Conservation (phyloP, 2,888 invertebrate genomes). For the Andrena praecox region DNA sequence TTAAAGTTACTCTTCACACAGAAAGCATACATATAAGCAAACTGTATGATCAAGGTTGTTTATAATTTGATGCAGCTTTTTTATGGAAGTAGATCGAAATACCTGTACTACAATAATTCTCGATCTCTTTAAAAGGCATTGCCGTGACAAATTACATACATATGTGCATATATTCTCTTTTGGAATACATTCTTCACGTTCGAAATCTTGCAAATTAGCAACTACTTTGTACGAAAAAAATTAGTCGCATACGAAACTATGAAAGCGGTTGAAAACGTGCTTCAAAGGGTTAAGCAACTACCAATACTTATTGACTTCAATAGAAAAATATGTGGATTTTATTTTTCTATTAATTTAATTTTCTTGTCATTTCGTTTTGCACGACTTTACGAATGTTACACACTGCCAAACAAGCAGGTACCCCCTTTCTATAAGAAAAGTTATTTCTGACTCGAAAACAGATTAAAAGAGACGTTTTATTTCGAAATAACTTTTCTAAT, state of each 20-base stretch:
- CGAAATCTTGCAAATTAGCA: not conserved
- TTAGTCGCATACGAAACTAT: constrained; percentile 6
- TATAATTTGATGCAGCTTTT: not conserved
- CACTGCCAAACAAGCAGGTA: too few species aligned
- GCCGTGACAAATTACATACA: not conserved
- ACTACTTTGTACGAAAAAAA: not conserved
- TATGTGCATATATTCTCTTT: not conserved
- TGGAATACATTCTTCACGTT: not conserved
- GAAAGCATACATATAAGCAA: not conserved
- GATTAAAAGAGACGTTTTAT: not conserved
- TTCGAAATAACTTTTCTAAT: constrained; percentile 1
- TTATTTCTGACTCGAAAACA: not conserved
- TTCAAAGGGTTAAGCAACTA: constrained; percentile 53
- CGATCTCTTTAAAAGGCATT: not conserved
- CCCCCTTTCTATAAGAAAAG: not conserved
- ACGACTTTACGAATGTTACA: not conserved
- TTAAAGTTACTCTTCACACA: not conserved
- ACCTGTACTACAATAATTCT: too few species aligned
- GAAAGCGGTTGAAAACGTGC: constrained; percentile 22
- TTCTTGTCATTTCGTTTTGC: not conserved
- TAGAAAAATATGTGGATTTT: not conserved
- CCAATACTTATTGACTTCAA: not conserved
- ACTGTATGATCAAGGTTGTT: not conserved
- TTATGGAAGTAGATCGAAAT: not conserved
- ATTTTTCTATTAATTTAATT: not conserved